Percentiles rank a stretch among this genome's conserved stretches.
Evolutionary conservation across 2,113 vertebrate genomes (phyloP).

Genomic region (Ammospiza caudacuta): DNA sequence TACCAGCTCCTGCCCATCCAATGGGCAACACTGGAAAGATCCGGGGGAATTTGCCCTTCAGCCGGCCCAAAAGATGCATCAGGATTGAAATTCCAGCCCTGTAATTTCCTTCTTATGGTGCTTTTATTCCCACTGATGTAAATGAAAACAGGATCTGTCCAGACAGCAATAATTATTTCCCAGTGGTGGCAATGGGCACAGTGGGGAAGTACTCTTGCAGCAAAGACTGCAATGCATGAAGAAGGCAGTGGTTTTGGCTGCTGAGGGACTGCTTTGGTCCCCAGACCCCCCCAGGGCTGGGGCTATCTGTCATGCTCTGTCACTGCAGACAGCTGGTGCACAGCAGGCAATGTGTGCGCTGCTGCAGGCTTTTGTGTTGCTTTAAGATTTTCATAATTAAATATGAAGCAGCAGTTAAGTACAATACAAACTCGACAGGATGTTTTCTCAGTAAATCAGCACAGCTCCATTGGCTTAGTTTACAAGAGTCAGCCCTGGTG

Average conservation of each 20-base stretch:
- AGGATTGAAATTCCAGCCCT: neutral
- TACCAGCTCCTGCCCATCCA: neutral
- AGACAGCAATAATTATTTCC: slow-evolving; percentile 15
- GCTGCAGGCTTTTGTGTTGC: slow-evolving; percentile 22
- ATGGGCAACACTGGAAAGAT: neutral
- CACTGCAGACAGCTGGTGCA: slow-evolving; percentile 37
- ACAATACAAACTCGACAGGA: neutral
- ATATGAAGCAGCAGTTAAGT: slow-evolving; percentile 12
- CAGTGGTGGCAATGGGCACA: neutral
- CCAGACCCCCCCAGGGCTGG: neutral
- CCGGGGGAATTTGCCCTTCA: neutral
- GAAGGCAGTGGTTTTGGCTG: neutral
- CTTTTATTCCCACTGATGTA: neutral
- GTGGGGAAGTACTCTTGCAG: neutral
- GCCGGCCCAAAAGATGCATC: neutral
- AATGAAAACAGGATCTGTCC: neutral
- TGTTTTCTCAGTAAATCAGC: slow-evolving; percentile 18
- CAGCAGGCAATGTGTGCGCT: neutral
- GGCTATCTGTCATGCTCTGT: neutral
- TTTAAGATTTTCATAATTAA: slow-evolving; percentile 40
- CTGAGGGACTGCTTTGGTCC: slow-evolving; percentile 5
- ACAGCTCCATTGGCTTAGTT: neutral
- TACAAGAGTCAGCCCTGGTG: neutral
- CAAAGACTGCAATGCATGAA: neutral
- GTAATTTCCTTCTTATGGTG: neutral